Evolutionary conservation across 2,888 invertebrate species (phyloP), one percentile per base, ranked within the genome.

Genomic region (Latrodectus elegans): DNA sequence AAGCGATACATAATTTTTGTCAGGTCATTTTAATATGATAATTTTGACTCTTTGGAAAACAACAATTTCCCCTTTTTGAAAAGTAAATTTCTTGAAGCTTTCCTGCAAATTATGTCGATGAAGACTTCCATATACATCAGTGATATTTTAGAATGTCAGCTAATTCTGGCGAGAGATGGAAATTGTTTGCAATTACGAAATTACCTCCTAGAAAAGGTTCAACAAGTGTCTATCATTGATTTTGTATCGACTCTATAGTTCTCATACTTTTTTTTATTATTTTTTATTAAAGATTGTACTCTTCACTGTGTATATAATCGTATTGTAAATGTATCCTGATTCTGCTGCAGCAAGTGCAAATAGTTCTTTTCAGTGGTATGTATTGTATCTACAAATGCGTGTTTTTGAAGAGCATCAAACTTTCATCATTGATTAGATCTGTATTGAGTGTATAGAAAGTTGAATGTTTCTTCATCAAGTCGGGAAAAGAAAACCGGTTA

Each of bases 341-440:
- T 53, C 14, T 49, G 60, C 52, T 79, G 88, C 38, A 38, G 38
- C 38, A 38, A 38, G 4, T 38, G 4, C 38, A 38, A 38, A 38
- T 38, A 22, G 78, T 81, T 70, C 89, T 67, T 74, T 90, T 90
- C 11, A 85, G 49, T 10, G 89, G 90, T 10, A 89, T 85, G 74
- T 86, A 90, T 67, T 90, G 89, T 49, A 74, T 78, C 60, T 68
- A 86, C 14, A 22, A 14, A 6, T 89, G 55, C 3, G 80, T 64
- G 8, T 89, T 89, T 52, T 81, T 82, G 4, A 38, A 38, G 4
- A 38, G 2, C 38, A 38, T 38, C 2, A 38, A 38, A 4, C 38
- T 38, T 4, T 38, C 38, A 38, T 38, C 4, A 38, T 4, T 2
- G 2, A 2, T 38, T 4, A 38, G 2, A 38, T 38, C 38, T 4